These are phyloP conservation scores for Eretmocerus hayati DNA, from an alignment of 2,888 invertebrate genomes.

Conservation along the genomic window DNA sequence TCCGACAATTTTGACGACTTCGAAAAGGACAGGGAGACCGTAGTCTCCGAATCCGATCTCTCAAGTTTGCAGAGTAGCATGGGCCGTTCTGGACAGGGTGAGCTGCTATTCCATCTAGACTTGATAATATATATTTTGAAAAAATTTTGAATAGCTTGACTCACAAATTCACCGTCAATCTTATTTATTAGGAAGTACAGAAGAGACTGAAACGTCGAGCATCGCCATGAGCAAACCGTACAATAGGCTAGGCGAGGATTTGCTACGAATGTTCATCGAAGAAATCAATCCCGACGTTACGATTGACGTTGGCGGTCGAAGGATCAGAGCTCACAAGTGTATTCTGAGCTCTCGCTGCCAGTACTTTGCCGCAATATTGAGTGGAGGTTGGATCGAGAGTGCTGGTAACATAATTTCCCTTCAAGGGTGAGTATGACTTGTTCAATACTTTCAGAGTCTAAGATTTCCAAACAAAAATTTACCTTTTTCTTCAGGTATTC, in stretches of 20 bases:
- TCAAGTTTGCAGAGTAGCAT: constrained; percentile 52
- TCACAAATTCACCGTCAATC: background rate
- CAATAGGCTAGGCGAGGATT: constrained; percentile 70
- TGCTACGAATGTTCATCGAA: constrained; percentile 84
- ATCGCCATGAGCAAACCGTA: constrained; percentile 40
- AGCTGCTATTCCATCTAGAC: too few relatives aligned
- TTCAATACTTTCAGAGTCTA: too few relatives aligned
- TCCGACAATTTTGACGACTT: constrained; percentile 34
- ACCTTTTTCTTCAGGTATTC: constrained; percentile 68
- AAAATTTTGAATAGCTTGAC: too few relatives aligned
- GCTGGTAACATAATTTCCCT: constrained; percentile 76
- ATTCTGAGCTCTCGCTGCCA: constrained; percentile 86
- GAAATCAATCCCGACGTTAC: constrained; percentile 85
- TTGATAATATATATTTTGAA: too few relatives aligned
- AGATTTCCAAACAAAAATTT: too few relatives aligned
- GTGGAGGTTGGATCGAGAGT: constrained; percentile 77
- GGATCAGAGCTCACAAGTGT: constrained; percentile 85
- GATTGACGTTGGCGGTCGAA: constrained; percentile 74
- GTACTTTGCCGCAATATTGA: constrained; percentile 86
- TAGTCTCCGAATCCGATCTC: constrained; percentile 47
- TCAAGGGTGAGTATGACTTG: constrained; percentile 59
- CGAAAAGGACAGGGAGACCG: constrained; percentile 40
- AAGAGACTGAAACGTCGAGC: constrained; percentile 49
- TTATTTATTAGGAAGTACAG: constrained; percentile 40
- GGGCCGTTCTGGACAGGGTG: constrained; percentile 48